Base-by-base conservation (phyloP, 1,140 invertebrate species). In the Dendroctonus valens region DNA sequence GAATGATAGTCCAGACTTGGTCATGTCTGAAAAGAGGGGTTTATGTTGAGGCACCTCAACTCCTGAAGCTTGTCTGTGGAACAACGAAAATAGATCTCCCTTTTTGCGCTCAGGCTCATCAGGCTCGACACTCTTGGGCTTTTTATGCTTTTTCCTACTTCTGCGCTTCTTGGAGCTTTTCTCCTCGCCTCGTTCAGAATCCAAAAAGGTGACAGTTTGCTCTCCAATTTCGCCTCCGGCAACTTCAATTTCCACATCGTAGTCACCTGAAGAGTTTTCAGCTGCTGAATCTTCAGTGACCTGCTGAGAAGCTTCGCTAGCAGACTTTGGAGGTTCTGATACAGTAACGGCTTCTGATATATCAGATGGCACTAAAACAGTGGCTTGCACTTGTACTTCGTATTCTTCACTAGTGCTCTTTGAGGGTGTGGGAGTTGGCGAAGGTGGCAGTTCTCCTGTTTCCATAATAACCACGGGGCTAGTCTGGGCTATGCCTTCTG, bases 371-470 rank as follows among this genome's bases (percentile, higher is more conserved):
- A 87, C 81, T 14, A 81, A 81, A 42, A 87, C 80, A 68, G 83
- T 81, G n/a, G 85, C 83, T 71, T 82, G 76, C 26, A 87, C 81
- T 68, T 86, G 84, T 6, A 87, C 76, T 76, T 87, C 85, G 65
- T 85, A 87, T 5, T 84, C 84, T 69, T 87, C 85, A 58, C 84
- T 83, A 58, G 81, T 76, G 59, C 65, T 70, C 42, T 62, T 55
- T 14, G 69, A 64, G 14, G 69, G 52, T 6, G 65, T 70, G 14
- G 59, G 44, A 26, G 75, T 74, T 40, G 76, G 67, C 9, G 62
- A 64, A 12, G 44, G 51, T 14, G 72, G 69, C 12, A 73, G 41
- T 38, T 70, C 58, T n/a, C 26, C 71, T 7, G 72, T 58, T 57
- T 73, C 76, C 62, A 65, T 49, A 11, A 76, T 72, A 15, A 71